phyloP scores from a whole-genome alignment of 2,797 vertebrate species.

The Sebastolobus alascanus region DNA sequence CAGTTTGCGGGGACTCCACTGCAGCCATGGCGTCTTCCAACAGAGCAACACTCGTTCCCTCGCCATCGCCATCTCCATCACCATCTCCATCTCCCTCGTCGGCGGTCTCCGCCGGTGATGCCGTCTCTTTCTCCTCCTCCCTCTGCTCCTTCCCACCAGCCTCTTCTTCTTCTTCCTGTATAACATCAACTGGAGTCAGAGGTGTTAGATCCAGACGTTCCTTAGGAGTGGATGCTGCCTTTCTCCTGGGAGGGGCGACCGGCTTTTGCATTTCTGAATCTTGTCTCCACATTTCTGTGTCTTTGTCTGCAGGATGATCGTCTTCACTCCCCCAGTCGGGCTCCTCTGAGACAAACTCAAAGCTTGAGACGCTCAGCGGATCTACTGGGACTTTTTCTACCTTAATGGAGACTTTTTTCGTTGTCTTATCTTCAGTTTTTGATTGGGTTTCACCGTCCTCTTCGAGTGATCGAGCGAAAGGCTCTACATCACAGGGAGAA shows the following conservation, averaged over 20 bases:
- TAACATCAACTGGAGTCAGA: conserved; percentile 69
- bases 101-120: conserved; percentile 70
- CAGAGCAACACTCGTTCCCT: neutral
- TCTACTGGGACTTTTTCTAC: conserved; percentile 48
- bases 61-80: conserved; percentile 26
- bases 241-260: conserved; percentile 72
- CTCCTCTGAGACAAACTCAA: conserved; percentile 72
- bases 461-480: conserved; percentile 45
- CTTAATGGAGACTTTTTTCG: conserved; percentile 50
- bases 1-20: conserved; percentile 9
- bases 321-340: conserved; percentile 68
- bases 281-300: conserved; percentile 25
- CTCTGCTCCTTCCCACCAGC: conserved; percentile 64
- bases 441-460: conserved; percentile 54
- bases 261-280: conserved; percentile 55
- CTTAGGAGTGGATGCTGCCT: conserved; percentile 60
- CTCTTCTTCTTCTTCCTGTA: conserved; percentile 53
- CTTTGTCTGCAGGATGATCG: conserved; percentile 30
- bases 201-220: conserved; percentile 77
- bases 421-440: conserved; percentile 53
- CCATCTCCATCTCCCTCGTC: conserved; percentile 71
- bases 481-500: conserved; percentile 78
- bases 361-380: conserved; percentile 40
- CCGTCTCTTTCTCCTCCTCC: conserved; percentile 74
- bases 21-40: conserved; percentile 7